Evolutionary conservation across 2,797 vertebrate species (phyloP).

Genomic region (Crocidura indochinensis): DNA sequence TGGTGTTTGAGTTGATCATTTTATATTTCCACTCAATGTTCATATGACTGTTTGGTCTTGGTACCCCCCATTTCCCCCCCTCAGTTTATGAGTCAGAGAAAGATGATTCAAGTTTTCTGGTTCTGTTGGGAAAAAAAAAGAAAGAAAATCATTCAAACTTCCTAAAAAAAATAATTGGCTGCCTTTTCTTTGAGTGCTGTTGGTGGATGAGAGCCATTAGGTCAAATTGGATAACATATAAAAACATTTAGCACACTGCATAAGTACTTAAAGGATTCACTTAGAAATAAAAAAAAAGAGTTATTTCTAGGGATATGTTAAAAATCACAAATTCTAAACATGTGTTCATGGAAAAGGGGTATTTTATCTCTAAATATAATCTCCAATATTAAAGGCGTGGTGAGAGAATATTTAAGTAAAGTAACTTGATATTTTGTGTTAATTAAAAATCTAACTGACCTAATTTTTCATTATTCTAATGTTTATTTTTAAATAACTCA

Average conservation of each 20-base stretch:
- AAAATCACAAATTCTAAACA: not conserved
- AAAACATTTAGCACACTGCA: not conserved
- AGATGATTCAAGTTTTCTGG: too few species aligned
- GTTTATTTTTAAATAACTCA: not conserved
- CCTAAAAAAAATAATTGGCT: not conserved
- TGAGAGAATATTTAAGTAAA: not conserved
- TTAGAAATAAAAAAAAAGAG: not conserved
- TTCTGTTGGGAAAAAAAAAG: too few species aligned
- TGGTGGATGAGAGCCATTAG: too few species aligned
- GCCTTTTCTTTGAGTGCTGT: not conserved
- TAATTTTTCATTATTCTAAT: not conserved
- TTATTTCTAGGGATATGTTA: not conserved
- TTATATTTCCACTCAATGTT: too few species aligned
- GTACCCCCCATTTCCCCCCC: too few species aligned
- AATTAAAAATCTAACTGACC: not conserved
- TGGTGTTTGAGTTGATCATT: too few species aligned
- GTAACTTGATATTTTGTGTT: not conserved
- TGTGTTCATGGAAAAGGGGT: not conserved
- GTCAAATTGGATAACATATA: not conserved
- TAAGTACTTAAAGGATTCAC: not conserved
- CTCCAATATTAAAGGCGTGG: not conserved
- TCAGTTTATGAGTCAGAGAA: too few species aligned
- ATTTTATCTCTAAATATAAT: not conserved
- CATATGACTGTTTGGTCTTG: too few species aligned
- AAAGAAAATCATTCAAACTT: not conserved